A percentile compares a stretch with the other conserved stretches of the same genome.
Conservation (phyloP, 1,140 invertebrate species). For the Ericerus pela region DNA sequence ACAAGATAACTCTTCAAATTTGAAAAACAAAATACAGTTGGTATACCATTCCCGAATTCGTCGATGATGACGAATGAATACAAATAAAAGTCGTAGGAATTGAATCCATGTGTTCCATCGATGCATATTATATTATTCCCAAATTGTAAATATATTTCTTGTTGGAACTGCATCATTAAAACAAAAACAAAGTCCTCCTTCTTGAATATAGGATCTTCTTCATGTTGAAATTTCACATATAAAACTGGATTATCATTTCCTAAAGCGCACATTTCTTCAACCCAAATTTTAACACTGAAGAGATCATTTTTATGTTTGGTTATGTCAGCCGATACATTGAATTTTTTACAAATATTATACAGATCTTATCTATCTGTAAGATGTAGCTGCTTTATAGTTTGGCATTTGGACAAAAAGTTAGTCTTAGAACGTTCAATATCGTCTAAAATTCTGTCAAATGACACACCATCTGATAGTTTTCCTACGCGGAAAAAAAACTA, state of each 20-base stretch:
- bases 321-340: too few relatives aligned
- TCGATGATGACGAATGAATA: constrained; percentile 11
- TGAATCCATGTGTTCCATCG: constrained; percentile 10
- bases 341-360: too few relatives aligned
- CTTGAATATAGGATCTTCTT: neutral
- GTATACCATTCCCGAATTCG: constrained; percentile 15
- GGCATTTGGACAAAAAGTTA: too few relatives aligned
- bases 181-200: constrained; percentile 12
- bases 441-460: too few relatives aligned
- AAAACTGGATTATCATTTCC: neutral
- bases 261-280: constrained; percentile 2
- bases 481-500: too few relatives aligned
- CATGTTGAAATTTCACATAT: constrained; percentile 11
- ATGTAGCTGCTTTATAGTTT: too few relatives aligned
- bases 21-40: constrained; percentile 15
- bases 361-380: too few relatives aligned
- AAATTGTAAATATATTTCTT: neutral
- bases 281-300: constrained; percentile 13
- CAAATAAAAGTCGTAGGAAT: constrained; percentile 14
- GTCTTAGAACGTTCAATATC: too few relatives aligned
- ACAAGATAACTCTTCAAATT: constrained; percentile 4
- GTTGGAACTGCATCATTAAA: constrained; percentile 13
- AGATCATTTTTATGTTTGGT: constrained; percentile 12
- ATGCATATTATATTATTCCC: constrained; percentile 6
- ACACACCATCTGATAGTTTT: too few relatives aligned